Base-by-base conservation (phyloP, 2,888 invertebrate genomes). In the Nasonia oneida region DNA sequence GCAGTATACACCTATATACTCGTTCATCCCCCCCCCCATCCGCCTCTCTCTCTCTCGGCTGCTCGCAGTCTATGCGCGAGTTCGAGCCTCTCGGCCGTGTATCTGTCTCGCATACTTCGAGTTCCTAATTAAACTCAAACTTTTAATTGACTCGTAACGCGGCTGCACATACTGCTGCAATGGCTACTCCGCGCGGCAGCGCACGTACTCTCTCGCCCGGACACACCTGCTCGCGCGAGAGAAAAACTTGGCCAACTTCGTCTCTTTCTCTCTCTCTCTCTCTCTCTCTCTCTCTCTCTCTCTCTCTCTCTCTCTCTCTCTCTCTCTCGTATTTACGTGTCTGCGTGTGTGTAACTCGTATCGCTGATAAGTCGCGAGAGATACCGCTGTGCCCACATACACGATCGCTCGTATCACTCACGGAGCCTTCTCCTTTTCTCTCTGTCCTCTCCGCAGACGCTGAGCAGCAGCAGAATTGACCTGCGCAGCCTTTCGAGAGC, bases 61-160 rank as follows among this genome's bases (percentile, higher is more conserved):
- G 67, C 67, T 67, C 29, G 67, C 33, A 67, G 67, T 67, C 67
- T 33, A 67, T 33, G 29, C 67, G 33, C 47, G 73, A 73, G 47
- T 39, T 50, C 5, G 15, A 50, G 76, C 74, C 53, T 6, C 78
- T 82, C 71, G 73, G 85, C 82, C 88, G 75, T 88, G 87, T 87
- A 87, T 71, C 39, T 88, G 88, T 78, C 80, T 87, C 89, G 88
- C 89, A 89, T 87, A 90, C 89, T 83, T 88, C 88, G 90, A 92
- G 92, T 92, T 93, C 92, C 91, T 93, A 93, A 93, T 93, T 93
- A 93, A 93, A 93, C 93, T 92, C 90, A 88, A 93, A 93, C 92
- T 93, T 93, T 93, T 93, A 93, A 93, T 93, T 92, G 93, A 93
- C 92, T 92, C 92, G 91, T 90, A 90, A 90, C 70, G 83, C 76